phyloP scores from a whole-genome alignment of 2,797 vertebrate species.

The Sebastes elongatus region DNA sequence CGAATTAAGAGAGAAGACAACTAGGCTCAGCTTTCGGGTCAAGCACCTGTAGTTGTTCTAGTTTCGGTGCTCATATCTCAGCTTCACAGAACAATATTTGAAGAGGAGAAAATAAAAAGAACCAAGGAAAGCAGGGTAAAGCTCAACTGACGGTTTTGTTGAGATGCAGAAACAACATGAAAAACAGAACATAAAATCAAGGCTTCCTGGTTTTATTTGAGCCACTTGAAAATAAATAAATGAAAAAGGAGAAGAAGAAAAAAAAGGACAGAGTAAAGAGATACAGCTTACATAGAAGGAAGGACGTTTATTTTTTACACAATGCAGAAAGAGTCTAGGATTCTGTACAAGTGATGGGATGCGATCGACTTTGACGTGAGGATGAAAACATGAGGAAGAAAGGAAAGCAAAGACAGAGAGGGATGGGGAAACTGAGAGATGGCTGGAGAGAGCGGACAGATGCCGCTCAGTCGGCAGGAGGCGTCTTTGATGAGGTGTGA shows the following conservation, averaged over 20 bases:
- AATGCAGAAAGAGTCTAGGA: constrained; percentile 83
- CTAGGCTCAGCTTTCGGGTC: constrained; percentile 48
- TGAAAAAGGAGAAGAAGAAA: constrained; percentile 50
- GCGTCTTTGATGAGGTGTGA: constrained; percentile 90
- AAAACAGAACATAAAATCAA: constrained; percentile 55
- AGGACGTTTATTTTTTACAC: constrained; percentile 95
- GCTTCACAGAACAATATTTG: constrained; percentile 34
- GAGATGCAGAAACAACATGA: constrained; percentile 45
- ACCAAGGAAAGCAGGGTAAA: constrained; percentile 9
- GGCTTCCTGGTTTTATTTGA: constrained; percentile 70
- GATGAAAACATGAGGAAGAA: constrained; percentile 64
- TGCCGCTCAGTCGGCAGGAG: constrained; percentile 86
- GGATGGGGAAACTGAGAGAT: constrained; percentile 75
- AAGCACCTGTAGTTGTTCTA: constrained; percentile 39
- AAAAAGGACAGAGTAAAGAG: constrained; percentile 75
- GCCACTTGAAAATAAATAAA: constrained; percentile 71
- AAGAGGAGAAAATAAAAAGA: constrained; percentile 33
- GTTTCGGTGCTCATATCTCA: constrained; percentile 29
- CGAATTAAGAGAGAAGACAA: constrained; percentile 43
- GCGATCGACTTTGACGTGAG: constrained; percentile 64
- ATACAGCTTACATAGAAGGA: constrained; percentile 82
- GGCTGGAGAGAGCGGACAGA: constrained; percentile 86
- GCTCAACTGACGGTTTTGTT: constrained; percentile 30
- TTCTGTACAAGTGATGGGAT: constrained; percentile 92
- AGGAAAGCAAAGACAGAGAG: constrained; percentile 67